A percentile compares a stretch with the other conserved stretches of the same genome.
phyloP scores from a whole-genome alignment of 2,113 vertebrate species.

The Corynorhinus townsendii region DNA sequence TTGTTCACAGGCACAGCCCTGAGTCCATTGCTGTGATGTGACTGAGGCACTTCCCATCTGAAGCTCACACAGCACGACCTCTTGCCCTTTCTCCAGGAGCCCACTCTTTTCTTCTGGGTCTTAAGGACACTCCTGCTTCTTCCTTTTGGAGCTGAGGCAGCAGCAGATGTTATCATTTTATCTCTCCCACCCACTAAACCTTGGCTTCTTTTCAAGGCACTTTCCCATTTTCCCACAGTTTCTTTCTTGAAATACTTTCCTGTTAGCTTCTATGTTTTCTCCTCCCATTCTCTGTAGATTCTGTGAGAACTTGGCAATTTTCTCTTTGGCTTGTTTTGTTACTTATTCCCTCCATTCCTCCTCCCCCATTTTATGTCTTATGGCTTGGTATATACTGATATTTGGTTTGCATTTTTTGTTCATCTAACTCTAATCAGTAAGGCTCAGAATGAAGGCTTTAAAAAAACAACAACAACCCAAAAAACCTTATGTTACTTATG shows the following conservation, averaged over 20 bases:
- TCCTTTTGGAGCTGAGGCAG: not conserved
- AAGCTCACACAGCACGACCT: not conserved
- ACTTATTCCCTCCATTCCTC: not conserved
- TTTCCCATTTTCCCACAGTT: slow-evolving; percentile 56
- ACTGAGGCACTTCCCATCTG: not conserved
- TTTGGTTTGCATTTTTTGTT: slow-evolving; percentile 26
- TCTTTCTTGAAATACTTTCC: slow-evolving; percentile 35
- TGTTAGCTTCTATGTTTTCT: not conserved
- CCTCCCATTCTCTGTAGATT: slow-evolving; percentile 15
- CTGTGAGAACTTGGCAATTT: slow-evolving; percentile 59
- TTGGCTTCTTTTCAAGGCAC: slow-evolving; percentile 47
- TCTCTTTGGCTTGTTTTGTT: slow-evolving; percentile 14
- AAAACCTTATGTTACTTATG: not conserved
- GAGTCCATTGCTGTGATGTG: not conserved
- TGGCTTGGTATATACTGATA: not conserved
- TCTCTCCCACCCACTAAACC: slow-evolving; percentile 20
- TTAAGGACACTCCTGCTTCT: not conserved
- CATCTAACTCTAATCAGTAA: not conserved
- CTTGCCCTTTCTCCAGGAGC: not conserved
- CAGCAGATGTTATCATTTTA: slow-evolving; percentile 6
- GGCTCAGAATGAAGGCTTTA: not conserved
- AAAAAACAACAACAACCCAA: too few species aligned
- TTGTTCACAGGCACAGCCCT: not conserved
- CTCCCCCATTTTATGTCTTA: not conserved
- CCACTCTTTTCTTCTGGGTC: not conserved